Conservation (phyloP, 64 coral and sea anemone species). For the Cladopsammia gracilis region DNA sequence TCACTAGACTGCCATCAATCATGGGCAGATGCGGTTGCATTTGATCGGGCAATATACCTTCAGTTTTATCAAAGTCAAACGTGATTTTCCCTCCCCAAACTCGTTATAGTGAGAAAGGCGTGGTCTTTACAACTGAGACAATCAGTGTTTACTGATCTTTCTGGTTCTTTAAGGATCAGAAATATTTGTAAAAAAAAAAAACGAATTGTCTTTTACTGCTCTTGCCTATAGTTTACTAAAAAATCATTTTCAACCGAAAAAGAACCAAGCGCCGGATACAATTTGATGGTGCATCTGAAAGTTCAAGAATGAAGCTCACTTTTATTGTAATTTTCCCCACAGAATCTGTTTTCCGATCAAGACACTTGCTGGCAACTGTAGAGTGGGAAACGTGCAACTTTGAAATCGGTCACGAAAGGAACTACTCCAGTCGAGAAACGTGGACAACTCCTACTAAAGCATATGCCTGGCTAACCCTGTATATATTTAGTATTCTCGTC, state of each 20-base stretch:
- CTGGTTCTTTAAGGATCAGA: too few species aligned
- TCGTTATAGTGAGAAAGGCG: too few species aligned
- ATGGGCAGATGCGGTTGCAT: too few species aligned
- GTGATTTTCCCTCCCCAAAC: too few species aligned
- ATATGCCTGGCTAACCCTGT: constrained; percentile 89
- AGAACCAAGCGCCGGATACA: neutral
- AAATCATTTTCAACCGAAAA: neutral
- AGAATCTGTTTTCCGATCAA: constrained; percentile 58
- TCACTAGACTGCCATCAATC: too few species aligned
- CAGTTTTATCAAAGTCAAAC: too few species aligned
- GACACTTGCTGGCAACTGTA: constrained; percentile 81
- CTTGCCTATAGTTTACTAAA: neutral
- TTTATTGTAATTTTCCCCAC: neutral
- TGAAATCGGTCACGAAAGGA: constrained; percentile 88
- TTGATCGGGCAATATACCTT: too few species aligned
- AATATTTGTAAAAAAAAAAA: too few species aligned
- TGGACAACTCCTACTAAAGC: constrained; percentile 70
- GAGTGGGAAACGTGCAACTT: constrained; percentile 98
- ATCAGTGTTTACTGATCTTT: too few species aligned
- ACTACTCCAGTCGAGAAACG: constrained; percentile 75
- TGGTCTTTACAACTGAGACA: too few species aligned
- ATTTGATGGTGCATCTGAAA: neutral
- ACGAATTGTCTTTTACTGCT: too few species aligned
- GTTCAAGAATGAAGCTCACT: neutral
- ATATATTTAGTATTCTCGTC: constrained; percentile 86